Conservation (phyloP, 2,888 invertebrate genomes). For the Stenodema calcarata region DNA sequence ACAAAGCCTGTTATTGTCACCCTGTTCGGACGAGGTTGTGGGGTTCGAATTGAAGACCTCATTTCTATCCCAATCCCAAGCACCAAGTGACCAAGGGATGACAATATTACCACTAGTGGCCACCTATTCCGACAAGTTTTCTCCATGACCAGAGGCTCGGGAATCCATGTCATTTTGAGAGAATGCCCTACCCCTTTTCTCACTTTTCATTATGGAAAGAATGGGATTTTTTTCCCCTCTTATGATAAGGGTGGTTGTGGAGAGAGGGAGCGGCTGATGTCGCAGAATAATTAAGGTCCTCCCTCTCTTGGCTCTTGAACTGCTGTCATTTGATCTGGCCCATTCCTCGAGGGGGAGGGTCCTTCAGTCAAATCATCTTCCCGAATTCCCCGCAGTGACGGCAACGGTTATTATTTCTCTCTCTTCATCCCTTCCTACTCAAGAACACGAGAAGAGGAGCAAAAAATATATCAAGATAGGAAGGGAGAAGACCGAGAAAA, state of each 20-base stretch:
- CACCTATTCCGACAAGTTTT: no score
- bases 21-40: no score
- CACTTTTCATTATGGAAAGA: not conserved
- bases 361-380: not conserved
- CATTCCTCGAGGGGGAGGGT: not conserved
- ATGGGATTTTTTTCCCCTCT: not conserved
- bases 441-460: no score
- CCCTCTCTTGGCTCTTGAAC: not conserved
- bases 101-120: no score
- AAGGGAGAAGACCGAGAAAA: no score
- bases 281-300: not conserved
- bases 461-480: no score
- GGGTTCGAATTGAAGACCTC: no score
- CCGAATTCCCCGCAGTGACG: not conserved
- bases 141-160: no score
- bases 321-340: not conserved
- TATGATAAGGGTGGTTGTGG: not conserved
- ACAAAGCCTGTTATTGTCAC: no score
- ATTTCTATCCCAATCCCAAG: no score
- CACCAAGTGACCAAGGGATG: no score
- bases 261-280: not conserved
- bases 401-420: not conserved
- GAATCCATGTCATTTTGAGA: not conserved
- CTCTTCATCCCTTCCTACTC: not conserved
- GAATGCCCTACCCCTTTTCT: not conserved